Evolutionary conservation across 2,797 vertebrate genomes (phyloP), one percentile per base, ranked within the genome.

Genomic region (Micropoecilia bifurca): DNA sequence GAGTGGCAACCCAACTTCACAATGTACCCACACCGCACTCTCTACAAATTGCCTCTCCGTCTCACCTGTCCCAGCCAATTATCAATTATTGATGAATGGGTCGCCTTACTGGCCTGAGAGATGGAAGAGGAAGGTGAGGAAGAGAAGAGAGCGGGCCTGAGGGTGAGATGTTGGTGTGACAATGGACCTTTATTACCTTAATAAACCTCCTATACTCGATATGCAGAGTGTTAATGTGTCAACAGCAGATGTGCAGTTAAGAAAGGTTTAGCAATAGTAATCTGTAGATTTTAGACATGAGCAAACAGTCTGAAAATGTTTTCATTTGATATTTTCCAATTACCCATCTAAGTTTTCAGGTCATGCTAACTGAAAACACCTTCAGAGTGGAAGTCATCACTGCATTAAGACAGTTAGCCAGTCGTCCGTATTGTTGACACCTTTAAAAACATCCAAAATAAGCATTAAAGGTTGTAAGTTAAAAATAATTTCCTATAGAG

Each of bases 41-140:
- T 94, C 91, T 83, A 94, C 94, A 95, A 95, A 96, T 95, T 95
- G 94, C 91, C 93, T 94, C 93, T 95, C 94, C 93, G 91, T 95
- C 96, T 95, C 94, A 96, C 94, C 94, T 94, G 94, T 95, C 95
- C 92, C 83, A 79, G 92, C 87, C 94, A 94, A 95, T 95, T 95
- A 96, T 96, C 94, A 95, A 96, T 95, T 95, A 96, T 96, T 96
- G 94, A 96, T 95, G 94, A 96, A 95, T 95, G 95, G 95, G 92
- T 95, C 92, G 87, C 92, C 94, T 95, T 95, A 94, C 93, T 50
- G 82, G 87, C 83, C 83, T 45, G 77, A 84, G 85, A 84, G 81
- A 76, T 45, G 0, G 76, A 28, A 69, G 48, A 77, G 69, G 78
- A 72, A 77, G 72, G 79, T 77, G 46, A 3, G 68, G 57, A 77